Evolutionary conservation across 2,113 vertebrate genomes (phyloP).

Genomic region (Pelvicachromis taeniatus): DNA sequence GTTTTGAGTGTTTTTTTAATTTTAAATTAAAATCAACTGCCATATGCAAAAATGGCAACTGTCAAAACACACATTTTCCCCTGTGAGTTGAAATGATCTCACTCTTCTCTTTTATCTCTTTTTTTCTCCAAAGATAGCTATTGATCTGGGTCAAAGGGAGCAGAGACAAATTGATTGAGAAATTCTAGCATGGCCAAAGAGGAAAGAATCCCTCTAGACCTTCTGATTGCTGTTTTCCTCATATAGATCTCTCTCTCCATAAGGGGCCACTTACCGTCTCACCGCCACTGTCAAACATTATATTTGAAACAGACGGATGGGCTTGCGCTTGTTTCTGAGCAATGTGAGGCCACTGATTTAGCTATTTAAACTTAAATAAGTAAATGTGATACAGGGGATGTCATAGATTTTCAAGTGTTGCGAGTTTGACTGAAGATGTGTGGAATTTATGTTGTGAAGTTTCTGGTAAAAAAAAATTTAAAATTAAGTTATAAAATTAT

Average conservation of each 20-base stretch:
- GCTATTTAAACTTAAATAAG: not conserved
- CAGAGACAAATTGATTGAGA: conserved; percentile 64
- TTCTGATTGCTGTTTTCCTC: conserved; percentile 35
- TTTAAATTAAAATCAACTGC: not conserved
- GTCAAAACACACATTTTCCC: conserved; percentile 9
- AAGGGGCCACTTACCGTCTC: conserved; percentile 50
- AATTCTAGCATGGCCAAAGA: conserved; percentile 55
- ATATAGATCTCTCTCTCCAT: conserved; percentile 37
- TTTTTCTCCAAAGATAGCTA: conserved; percentile 52
- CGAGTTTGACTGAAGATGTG: not conserved
- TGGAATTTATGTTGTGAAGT: not conserved
- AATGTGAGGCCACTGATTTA: not conserved
- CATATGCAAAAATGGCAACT: not conserved
- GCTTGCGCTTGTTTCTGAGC: not conserved
- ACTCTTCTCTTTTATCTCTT: conserved; percentile 59
- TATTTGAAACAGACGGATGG: conserved; percentile 5
- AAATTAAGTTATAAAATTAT: not conserved
- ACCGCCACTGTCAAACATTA: conserved; percentile 54
- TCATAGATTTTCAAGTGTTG: not conserved
- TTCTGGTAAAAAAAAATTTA: not conserved
- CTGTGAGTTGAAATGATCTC: conserved; percentile 49
- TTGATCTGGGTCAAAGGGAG: conserved; percentile 61
- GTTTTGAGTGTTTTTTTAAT: not conserved
- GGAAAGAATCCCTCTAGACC: conserved; percentile 43
- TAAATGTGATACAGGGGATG: not conserved